These are phyloP conservation scores for Yponomeuta evonymella DNA, from an alignment of 2,888 invertebrate species.

Conservation along the genomic window DNA sequence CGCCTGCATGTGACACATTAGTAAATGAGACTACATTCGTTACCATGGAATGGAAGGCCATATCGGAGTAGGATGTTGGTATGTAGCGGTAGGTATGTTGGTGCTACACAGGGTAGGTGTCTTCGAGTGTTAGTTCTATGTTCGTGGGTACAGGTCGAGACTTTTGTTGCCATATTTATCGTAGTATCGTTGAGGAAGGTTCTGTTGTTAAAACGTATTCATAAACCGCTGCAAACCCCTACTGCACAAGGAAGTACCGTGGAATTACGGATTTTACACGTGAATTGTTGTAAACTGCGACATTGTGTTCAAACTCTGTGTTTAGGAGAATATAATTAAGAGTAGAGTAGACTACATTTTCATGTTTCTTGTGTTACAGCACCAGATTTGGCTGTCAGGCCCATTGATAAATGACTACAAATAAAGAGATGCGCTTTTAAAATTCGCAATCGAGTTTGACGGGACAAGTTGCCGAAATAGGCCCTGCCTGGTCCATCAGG, in stretches of 20 bases:
- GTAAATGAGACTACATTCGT: constrained; percentile 77
- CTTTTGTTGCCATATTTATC: too few species aligned
- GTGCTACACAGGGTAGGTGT: constrained; percentile 47
- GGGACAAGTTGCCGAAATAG: constrained; percentile 10
- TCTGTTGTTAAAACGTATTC: too few species aligned
- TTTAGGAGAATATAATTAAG: background rate
- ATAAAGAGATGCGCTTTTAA: background rate
- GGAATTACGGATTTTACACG: too few species aligned
- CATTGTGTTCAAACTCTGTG: too few species aligned
- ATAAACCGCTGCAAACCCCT: too few species aligned
- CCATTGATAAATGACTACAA: background rate
- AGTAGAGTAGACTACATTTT: background rate
- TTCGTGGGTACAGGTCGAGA: background rate
- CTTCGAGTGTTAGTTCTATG: background rate
- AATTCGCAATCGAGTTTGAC: background rate
- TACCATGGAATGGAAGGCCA: constrained; percentile 60
- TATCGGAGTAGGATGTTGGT: constrained; percentile 29
- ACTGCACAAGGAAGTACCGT: too few species aligned
- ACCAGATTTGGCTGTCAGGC: background rate
- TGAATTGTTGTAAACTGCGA: too few species aligned
- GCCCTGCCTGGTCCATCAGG: constrained; percentile 5
- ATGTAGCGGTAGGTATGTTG: constrained; percentile 56
- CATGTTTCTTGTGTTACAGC: background rate
- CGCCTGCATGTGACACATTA: constrained; percentile 77
- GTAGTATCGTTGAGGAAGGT: too few species aligned